Evolutionary conservation across 2,113 vertebrate species (phyloP).

Genomic region (Cynocephalus volans): DNA sequence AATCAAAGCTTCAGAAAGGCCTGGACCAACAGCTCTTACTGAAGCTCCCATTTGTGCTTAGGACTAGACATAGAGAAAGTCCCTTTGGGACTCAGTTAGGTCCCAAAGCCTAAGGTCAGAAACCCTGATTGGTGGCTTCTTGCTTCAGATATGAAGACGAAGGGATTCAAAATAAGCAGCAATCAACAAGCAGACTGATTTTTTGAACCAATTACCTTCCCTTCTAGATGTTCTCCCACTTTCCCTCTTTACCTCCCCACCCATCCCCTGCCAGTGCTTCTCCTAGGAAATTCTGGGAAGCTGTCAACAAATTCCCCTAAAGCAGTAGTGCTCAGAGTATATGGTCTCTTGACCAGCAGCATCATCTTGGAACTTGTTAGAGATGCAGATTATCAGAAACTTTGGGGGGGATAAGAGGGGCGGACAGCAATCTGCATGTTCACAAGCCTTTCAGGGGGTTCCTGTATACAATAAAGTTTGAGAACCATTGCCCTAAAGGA

Average conservation of each 20-base stretch:
- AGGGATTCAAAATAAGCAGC: slow-evolving; percentile 22
- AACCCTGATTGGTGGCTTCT: not conserved
- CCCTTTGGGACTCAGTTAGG: slow-evolving; percentile 13
- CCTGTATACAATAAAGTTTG: not conserved
- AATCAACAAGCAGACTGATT: not conserved
- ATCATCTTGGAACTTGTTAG: slow-evolving; percentile 36
- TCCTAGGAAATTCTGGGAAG: slow-evolving; percentile 39
- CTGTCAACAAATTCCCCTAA: not conserved
- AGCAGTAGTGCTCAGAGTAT: not conserved
- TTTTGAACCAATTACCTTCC: slow-evolving; percentile 49
- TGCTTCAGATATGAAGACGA: slow-evolving; percentile 51
- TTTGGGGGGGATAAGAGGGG: not conserved
- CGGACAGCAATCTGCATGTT: not conserved
- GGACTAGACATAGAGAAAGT: not conserved
- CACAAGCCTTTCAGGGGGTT: slow-evolving; percentile 2
- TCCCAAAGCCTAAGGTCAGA: not conserved
- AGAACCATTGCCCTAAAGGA: slow-evolving; percentile 42
- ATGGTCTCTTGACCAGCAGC: not conserved
- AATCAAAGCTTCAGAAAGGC: slow-evolving; percentile 49
- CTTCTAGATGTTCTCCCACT: slow-evolving; percentile 1
- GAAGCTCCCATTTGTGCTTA: slow-evolving; percentile 37
- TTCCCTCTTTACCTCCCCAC: not conserved
- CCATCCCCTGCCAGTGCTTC: not conserved
- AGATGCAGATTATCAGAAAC: slow-evolving; percentile 30
- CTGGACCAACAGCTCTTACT: slow-evolving; percentile 17